Evolutionary conservation across 2,888 invertebrate genomes (phyloP).

Genomic region (Parnassius smintheus): DNA sequence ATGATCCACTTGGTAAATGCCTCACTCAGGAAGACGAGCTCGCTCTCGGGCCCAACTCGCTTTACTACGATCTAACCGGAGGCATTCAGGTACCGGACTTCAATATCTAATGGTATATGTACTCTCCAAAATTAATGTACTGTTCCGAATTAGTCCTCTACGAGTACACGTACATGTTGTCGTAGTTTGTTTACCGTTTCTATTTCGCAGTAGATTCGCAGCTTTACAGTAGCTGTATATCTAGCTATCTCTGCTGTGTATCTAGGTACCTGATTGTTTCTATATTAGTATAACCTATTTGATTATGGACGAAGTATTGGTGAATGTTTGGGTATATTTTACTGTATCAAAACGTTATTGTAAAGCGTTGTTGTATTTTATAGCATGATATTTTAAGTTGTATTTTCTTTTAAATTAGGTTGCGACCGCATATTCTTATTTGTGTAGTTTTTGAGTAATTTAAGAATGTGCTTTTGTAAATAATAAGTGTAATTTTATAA

Average conservation of each 20-base stretch:
- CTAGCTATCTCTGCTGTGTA: conserved; percentile 27
- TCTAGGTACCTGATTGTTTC: conserved; percentile 69
- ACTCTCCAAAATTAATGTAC: conserved; percentile 24
- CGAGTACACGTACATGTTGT: conserved; percentile 23
- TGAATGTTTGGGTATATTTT: conserved; percentile 25
- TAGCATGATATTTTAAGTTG: conserved; percentile 37
- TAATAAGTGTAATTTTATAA: neutral
- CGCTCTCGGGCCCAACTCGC: conserved; percentile 77
- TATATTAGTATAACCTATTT: conserved; percentile 31
- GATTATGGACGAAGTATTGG: conserved; percentile 31
- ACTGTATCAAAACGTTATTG: conserved; percentile 21
- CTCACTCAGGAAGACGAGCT: conserved; percentile 79
- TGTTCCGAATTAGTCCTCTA: conserved; percentile 31
- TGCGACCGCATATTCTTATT: conserved; percentile 5
- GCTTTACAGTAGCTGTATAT: conserved; percentile 37
- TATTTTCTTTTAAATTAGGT: conserved; percentile 12
- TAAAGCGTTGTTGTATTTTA: conserved; percentile 31
- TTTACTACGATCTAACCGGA: conserved; percentile 80
- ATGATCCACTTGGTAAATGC: conserved; percentile 65
- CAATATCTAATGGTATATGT: conserved; percentile 32
- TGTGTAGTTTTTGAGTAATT: neutral
- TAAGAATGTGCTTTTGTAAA: neutral
- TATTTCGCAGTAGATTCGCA: conserved; percentile 12
- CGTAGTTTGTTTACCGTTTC: conserved; percentile 13
- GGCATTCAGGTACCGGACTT: conserved; percentile 76